Evolutionary conservation across 2,113 vertebrate genomes (phyloP), one percentile per base, ranked within the genome.

Genomic region (Silurus glanis): DNA sequence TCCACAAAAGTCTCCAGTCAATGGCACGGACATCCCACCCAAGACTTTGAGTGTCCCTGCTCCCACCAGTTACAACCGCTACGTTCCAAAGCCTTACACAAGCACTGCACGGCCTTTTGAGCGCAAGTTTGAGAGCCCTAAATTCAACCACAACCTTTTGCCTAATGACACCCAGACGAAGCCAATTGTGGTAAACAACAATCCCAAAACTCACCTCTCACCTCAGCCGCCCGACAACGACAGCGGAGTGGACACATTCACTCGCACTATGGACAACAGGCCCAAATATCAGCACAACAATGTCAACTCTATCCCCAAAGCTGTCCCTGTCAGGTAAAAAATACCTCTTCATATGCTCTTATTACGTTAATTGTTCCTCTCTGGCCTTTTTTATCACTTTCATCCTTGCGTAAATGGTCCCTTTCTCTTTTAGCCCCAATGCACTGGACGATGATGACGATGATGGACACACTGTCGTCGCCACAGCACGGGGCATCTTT

Each of bases 111-210:
- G 97, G 64, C 96, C 96, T 2, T 98, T 97, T 74, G 98, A 99
- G 90, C 97, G 97, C 93, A 99, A 99, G 93, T 99, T 99, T 61
- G 97, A 99, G 89, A 99, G 98, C 86, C 98, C 97, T 0, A 99
- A 99, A 91, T 99, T 99, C 94, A 99, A 97, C 92, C 98, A 99
- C 91, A 99, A 99, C 91, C 96, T 99, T 90, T 93, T 99, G 93
- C 97, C 97, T 89, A 97, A 97, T 66, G 97, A 99, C 94, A 93
- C 93, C 1, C 90, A 95, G 87, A 47, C 94, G 9, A 97, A 97
- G 85, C 91, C 95, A 0, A 79, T 90, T 0, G 84, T 84, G 75
- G 86, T 92, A 62, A 92, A 89, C 91, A 92, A 91, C 89, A 91
- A 95, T 62, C 83, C 93, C 89, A 95, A 97, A 93, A 93, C 96